A percentile compares a stretch with the other conserved stretches of the same genome.
These are phyloP conservation scores for Poecilia latipinna DNA, from an alignment of 2,113 vertebrate species.

Conservation along the genomic window DNA sequence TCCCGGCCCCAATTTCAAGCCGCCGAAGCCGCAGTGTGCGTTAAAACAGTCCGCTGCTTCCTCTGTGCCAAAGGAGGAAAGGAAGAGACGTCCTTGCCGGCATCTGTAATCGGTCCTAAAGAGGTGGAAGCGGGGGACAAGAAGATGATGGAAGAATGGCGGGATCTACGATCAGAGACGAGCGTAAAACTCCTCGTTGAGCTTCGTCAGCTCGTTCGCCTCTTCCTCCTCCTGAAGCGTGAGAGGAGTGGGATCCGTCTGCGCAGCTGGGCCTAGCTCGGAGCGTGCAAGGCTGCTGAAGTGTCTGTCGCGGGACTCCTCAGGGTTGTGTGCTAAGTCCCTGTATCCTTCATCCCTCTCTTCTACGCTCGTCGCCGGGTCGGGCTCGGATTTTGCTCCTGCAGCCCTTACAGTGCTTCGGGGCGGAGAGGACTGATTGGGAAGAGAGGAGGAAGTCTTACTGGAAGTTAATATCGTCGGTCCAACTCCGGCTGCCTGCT, in stretches of 20 bases:
- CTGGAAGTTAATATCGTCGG: conserved; percentile 82
- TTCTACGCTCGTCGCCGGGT: conserved; percentile 36
- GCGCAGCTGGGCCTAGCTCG: conserved; percentile 42
- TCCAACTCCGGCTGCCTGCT: conserved; percentile 85
- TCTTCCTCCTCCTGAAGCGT: conserved; percentile 74
- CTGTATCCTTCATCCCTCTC: conserved; percentile 71
- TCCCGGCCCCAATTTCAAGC: conserved; percentile 2
- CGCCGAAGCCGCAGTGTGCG: conserved; percentile 22
- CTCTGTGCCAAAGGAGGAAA: conserved; percentile 22
- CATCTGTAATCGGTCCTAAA: conserved; percentile 25
- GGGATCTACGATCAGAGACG: conserved; percentile 82
- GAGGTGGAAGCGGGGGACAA: conserved; percentile 20
- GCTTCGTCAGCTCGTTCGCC: conserved; percentile 86
- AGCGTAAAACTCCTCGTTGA: conserved; percentile 85
- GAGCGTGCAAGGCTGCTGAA: conserved; percentile 49
- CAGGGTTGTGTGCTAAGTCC: conserved; percentile 73
- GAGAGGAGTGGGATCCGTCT: conserved; percentile 59
- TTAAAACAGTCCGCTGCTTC: conserved; percentile 13
- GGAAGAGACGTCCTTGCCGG: conserved; percentile 21
- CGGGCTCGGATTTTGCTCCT: conserved; percentile 32
- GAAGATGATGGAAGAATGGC: conserved; percentile 2
- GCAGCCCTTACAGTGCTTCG: conserved; percentile 36
- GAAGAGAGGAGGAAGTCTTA: conserved; percentile 74
- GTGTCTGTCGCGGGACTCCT: conserved; percentile 37
- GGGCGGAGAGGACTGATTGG: conserved; percentile 31